These are phyloP conservation scores for Vidua chalybeata DNA, from an alignment of 2,113 vertebrate genomes.

Conservation along the genomic window DNA sequence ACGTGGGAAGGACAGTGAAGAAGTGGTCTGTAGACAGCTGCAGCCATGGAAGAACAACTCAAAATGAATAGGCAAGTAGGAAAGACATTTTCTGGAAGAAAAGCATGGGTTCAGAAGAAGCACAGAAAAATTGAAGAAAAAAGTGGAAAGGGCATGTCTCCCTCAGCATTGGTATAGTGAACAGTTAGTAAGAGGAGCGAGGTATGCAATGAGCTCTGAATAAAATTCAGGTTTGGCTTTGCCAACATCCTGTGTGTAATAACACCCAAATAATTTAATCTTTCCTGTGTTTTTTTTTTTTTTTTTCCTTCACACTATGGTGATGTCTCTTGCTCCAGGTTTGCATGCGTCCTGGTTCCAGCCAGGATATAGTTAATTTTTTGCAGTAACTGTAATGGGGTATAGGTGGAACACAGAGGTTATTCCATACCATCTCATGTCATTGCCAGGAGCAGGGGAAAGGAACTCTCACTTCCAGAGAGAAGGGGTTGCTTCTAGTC, in stretches of 20 bases:
- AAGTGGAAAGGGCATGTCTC: background rate
- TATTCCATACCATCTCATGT: too few relatives aligned
- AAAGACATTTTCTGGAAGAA: background rate
- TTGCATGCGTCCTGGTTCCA: background rate
- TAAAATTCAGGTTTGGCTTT: background rate
- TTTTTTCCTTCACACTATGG: background rate
- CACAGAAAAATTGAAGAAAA: background rate
- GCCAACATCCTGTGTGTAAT: background rate
- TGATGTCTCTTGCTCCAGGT: background rate
- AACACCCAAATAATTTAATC: background rate
- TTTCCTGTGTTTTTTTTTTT: background rate
- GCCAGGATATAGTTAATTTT: background rate
- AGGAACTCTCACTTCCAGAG: background rate
- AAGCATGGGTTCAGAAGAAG: background rate
- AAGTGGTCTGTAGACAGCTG: background rate
- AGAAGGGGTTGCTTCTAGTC: background rate
- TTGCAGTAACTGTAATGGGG: background rate
- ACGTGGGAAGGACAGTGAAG: background rate
- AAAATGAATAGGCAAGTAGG: background rate
- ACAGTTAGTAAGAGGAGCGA: background rate
- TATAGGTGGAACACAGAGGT: background rate
- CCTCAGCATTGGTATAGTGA: background rate
- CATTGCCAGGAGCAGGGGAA: background rate
- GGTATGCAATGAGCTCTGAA: background rate
- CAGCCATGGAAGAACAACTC: background rate